Conservation (phyloP, 2,888 invertebrate genomes). For the Merodon equestris region DNA sequence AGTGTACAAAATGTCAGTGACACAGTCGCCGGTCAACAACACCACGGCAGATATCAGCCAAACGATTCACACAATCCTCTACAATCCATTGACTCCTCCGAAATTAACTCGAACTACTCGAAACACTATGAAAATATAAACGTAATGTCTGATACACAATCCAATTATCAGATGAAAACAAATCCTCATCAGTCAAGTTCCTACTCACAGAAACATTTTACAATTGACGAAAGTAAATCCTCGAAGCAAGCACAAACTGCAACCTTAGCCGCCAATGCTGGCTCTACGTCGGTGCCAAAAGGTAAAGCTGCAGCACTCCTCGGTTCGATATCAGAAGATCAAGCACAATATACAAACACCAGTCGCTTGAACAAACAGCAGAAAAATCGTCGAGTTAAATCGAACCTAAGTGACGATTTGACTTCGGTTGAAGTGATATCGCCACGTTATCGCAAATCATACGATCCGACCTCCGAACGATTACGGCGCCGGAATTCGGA, state of each 20-base stretch:
- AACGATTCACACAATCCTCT: constrained; percentile 36
- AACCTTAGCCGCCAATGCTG: constrained; percentile 16
- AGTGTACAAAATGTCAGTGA: constrained; percentile 35
- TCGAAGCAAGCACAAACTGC: constrained; percentile 17
- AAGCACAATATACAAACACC: constrained; percentile 56
- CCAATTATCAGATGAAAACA: constrained; percentile 36
- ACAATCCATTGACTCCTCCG: constrained; percentile 19
- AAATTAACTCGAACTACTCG: constrained; percentile 76
- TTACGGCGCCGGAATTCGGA: constrained; percentile 87
- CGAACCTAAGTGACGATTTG: constrained; percentile 71
- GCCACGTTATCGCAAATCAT: constrained; percentile 48
- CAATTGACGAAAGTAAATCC: constrained; percentile 50
- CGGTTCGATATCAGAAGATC: constrained; percentile 71
- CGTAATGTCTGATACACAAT: constrained; percentile 30
- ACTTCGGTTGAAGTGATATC: constrained; percentile 49
- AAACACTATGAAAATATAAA: constrained; percentile 66
- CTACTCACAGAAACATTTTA: constrained; percentile 64
- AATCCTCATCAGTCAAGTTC: constrained; percentile 67
- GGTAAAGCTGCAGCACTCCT: constrained; percentile 72
- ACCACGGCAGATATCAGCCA: constrained; percentile 18
- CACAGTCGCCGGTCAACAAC: constrained; percentile 20
- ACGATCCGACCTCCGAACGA: constrained; percentile 63
- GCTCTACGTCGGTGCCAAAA: constrained; percentile 53
- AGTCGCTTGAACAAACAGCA: constrained; percentile 62
- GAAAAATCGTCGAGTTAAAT: constrained; percentile 69